Evolutionary conservation across 2,888 invertebrate genomes (phyloP), one percentile per base, ranked within the genome.

Genomic region (Polymixis flavicincta): DNA sequence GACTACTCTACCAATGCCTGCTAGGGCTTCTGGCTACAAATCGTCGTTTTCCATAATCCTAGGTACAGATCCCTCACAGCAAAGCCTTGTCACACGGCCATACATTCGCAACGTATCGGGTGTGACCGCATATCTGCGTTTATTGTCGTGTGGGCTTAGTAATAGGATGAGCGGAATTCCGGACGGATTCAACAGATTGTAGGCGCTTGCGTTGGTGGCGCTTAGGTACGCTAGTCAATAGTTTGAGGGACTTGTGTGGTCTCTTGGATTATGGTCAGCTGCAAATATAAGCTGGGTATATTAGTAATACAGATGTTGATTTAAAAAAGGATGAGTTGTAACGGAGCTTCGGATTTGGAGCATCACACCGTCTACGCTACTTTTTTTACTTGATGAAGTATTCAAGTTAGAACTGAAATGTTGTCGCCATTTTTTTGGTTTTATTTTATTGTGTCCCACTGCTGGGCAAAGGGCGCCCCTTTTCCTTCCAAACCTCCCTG

Each of bases 121-220:
- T 60, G 64, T 64, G 83, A 78, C 57, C 72, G 78, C 72, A 76
- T 71, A 72, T 78, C 64, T 78, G 2, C 52, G 32, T 70, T 77
- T 82, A 82, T 83, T 77, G 63, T 57, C 14, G 72, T 71, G 80
- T 78, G 79, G 80, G 80, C 68, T 52, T 42, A n/a, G 67, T 77
- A 71, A 61, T 65, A 72, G 59, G 83, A 80, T 80, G 83, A 83
- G 68, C 68, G 55, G 78, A 78, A 80, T 80, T 83, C 79, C 80
- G 73, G 14, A 48, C 64, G 64, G 83, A 78, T 52, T 78, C 64
- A 65, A 83, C 64, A n/a, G 22, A 78, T 76, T 78, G 50, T 74
- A 8, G 67, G 63, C 48, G 57, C 9, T 2, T 68, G 73, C 80
- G 80, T 80, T 68, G 80, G 80, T 52, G 68, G 79, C 28, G 79